These are phyloP conservation scores for Malurus melanocephalus DNA, from an alignment of 2,113 vertebrate genomes.

Conservation along the genomic window DNA sequence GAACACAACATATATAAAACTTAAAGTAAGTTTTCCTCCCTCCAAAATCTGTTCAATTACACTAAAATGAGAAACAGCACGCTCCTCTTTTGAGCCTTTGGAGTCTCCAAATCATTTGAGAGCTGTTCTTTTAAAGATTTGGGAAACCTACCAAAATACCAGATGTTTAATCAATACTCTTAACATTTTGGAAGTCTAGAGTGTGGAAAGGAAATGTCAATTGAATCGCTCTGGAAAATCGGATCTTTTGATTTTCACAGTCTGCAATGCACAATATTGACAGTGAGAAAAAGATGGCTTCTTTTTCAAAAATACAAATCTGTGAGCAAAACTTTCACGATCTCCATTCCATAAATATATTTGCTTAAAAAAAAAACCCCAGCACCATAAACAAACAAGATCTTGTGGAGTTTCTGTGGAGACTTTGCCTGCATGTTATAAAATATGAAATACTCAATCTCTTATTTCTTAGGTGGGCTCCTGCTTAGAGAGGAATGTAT, in stretches of 20 bases:
- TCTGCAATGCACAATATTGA: slow-evolving; percentile 27
- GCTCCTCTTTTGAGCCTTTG: slow-evolving; percentile 44
- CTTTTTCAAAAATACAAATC: slow-evolving; percentile 42
- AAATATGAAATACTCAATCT: background rate
- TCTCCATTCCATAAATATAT: slow-evolving; percentile 25
- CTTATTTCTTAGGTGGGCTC: background rate
- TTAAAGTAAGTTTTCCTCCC: slow-evolving; percentile 7
- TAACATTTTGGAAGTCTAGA: slow-evolving; percentile 62
- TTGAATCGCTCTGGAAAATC: slow-evolving; percentile 38
- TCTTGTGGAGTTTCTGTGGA: background rate
- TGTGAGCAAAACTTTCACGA: slow-evolving; percentile 13
- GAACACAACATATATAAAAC: background rate
- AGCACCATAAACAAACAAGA: slow-evolving; percentile 15
- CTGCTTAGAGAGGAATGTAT: background rate
- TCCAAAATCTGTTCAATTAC: slow-evolving; percentile 24
- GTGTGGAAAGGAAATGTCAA: slow-evolving; percentile 52
- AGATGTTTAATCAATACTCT: slow-evolving; percentile 71
- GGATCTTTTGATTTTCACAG: slow-evolving; percentile 50
- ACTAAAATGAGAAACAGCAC: slow-evolving; percentile 44
- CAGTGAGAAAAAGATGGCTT: slow-evolving; percentile 33
- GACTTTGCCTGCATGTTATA: background rate
- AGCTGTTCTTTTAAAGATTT: slow-evolving; percentile 66
- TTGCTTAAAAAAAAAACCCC: background rate
- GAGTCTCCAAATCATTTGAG: slow-evolving; percentile 60
- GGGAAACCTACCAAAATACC: slow-evolving; percentile 66